phyloP scores from a whole-genome alignment of 2,797 vertebrate genomes.

The Amblyraja radiata region DNA sequence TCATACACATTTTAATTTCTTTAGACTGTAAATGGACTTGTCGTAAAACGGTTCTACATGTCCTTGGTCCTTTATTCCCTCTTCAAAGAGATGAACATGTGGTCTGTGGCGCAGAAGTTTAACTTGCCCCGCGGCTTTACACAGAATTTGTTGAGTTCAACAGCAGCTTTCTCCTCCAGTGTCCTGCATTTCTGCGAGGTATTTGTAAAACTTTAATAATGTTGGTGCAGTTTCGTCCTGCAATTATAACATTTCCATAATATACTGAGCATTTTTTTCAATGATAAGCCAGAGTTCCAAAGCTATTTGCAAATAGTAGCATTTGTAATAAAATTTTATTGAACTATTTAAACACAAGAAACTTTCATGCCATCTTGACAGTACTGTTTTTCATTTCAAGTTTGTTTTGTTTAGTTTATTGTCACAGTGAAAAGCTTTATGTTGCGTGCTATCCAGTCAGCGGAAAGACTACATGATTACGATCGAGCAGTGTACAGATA shows the following conservation, averaged over 20 bases:
- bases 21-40: constrained; percentile 63
- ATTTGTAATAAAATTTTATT: not conserved
- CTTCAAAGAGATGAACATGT: constrained; percentile 77
- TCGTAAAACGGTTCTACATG: constrained; percentile 73
- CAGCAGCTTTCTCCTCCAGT: constrained; percentile 81
- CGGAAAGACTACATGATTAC: no score
- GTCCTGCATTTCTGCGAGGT: constrained; percentile 91
- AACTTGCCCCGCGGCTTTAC: constrained; percentile 78
- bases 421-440: no score
- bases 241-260: not conserved
- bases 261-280: not conserved
- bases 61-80: constrained; percentile 73
- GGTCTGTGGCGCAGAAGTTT: constrained; percentile 77
- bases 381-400: not conserved
- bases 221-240: not conserved
- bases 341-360: not conserved
- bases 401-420: no score
- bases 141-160: constrained; percentile 75
- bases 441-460: no score
- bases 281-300: not conserved
- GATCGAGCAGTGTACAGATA: no score
- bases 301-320: no score
- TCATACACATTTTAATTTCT: constrained; percentile 43
- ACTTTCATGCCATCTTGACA: not conserved
- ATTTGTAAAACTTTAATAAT: constrained; percentile 24